Evolutionary conservation across 2,113 vertebrate species (phyloP), one percentile per base, ranked within the genome.

Genomic region (Gymnogyps californianus): DNA sequence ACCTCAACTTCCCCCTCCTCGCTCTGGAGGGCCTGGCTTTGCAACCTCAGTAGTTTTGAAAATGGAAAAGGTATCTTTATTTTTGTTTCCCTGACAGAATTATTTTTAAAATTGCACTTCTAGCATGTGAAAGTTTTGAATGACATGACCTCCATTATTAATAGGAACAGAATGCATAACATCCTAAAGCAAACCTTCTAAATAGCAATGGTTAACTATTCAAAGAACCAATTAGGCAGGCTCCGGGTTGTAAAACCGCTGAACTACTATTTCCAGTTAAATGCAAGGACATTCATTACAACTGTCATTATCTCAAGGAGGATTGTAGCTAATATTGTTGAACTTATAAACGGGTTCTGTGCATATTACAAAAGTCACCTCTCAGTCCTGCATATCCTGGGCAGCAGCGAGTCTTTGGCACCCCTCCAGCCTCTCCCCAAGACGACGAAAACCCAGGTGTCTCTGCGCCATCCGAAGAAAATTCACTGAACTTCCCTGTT

Each of bases 191-290:
- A 84, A 91, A 83, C 80, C 72, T 80, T 58, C 86, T 51, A 94
- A 94, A 96, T 16, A 66, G 79, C 92, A 87, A 87, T 46, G 69
- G 92, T 72, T 87, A 96, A 92, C 80, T 83, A 82, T 83, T 95
- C 90, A 95, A 93, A 91, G 97, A 89, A 96, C 87, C 93, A 97
- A 97, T 96, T 96, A 95, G 94, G 80, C 83, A 94, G 86, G 65
- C 85, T 95, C 84, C 28, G 34, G 61, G 61, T 80, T 67, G 83
- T 92, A 96, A 94, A 96, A 95, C 81, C 69, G 65, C 75, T 62
- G 66, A 93, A 89, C 71, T 57, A 65, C 82, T 93, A 67, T 94
- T 95, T 93, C 95, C 89, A 96, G 95, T 83, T 96, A 97, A 97
- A 94, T 31, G 91, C 87, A 92, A 89, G 95, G 94, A 67, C 77